Evolutionary conservation across 2,888 invertebrate species (phyloP), one percentile per base, ranked within the genome.

Genomic region (Platypus cylindrus): DNA sequence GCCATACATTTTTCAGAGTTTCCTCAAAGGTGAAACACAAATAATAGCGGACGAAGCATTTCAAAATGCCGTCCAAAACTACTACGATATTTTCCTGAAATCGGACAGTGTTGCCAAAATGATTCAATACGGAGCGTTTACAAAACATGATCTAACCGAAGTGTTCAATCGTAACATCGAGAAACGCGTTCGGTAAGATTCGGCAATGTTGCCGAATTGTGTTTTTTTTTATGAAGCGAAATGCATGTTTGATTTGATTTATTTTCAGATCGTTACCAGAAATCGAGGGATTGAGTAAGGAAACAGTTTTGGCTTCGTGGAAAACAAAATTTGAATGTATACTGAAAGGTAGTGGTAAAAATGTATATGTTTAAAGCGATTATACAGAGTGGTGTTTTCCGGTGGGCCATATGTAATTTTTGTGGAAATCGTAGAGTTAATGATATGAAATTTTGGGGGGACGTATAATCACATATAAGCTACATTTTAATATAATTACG

Each of bases 271-370:
- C 91, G 57, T 73, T 98, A 56, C 98, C 98, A 46, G 97, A 98
- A 74, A 97, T 98, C 59, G 97, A 99, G 66, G 98, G 98, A 46
- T 68, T 98, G 51, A 95, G 93, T 67, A 98, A 98, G 69, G 97
- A 97, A 66, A 97, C 95, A 27, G 97, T 98, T 25, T 70, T 97
- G 47, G 93, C 93, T 45, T 95, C 95, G 27, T 99, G 98, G 98
- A 83, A 99, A 78, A 91, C 94, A 36, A 99, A 95, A 65, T 97
- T 95, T 64, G 98, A 99, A 67, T 91, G 94, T 63, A 97, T 99
- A 58, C 81, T 94, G 62, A 89, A 89, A 66, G 89, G 87, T 65
- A 42, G n/a, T n/a, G n/a, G n/a, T n/a, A n/a, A n/a, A n/a, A n/a
- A n/a, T n/a, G n/a, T n/a, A n/a, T n/a, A n/a, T n/a, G n/a, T n/a